These are phyloP conservation scores for Avahi laniger DNA, from an alignment of 2,797 vertebrate genomes.

Conservation along the genomic window DNA sequence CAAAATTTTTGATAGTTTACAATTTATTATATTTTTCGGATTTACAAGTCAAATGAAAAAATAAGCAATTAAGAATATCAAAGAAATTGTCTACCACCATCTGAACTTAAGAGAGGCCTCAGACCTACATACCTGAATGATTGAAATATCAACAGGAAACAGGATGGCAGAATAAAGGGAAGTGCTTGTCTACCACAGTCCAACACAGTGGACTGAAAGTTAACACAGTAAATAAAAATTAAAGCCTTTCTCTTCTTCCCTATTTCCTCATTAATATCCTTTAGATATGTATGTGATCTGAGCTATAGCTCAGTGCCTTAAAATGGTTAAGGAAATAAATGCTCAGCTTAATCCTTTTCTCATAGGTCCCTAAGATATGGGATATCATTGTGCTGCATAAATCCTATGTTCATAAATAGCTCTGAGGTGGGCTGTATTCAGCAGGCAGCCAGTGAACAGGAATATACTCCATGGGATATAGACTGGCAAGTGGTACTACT, in stretches of 20 bases:
- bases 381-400: neutral
- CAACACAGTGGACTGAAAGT: neutral
- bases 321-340: neutral
- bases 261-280: neutral
- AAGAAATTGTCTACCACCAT: neutral
- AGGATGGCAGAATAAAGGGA: neutral
- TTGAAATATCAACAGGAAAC: neutral
- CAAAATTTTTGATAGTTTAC: neutral
- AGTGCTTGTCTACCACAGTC: neutral
- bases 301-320: neutral
- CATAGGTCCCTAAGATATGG: neutral
- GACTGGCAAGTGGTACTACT: neutral
- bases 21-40: neutral
- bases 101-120: neutral
- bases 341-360: neutral
- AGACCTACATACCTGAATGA: neutral
- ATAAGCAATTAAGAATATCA: neutral
- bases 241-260: neutral
- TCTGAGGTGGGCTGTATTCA: neutral
- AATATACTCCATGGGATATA: neutral
- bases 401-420: neutral
- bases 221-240: neutral
- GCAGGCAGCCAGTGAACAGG: neutral
- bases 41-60: neutral
- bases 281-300: neutral